A percentile compares a stretch with the other conserved stretches of the same genome.
Evolutionary conservation across 2,888 invertebrate genomes (phyloP).

Genomic region (Perithous albicinctus): DNA sequence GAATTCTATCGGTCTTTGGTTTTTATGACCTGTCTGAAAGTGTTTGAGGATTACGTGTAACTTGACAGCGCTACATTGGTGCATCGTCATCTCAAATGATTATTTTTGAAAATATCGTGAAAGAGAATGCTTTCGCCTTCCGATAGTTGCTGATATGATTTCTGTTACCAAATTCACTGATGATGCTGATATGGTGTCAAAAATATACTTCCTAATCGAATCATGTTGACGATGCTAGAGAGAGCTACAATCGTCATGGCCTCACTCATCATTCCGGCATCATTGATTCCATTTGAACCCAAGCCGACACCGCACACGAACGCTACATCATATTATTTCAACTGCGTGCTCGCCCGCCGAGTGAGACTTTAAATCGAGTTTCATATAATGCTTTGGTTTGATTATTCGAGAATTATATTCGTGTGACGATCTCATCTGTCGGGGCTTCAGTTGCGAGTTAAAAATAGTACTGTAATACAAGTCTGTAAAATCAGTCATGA

Average conservation of each 20-base stretch:
- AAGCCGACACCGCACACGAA: slow-evolving; percentile 70
- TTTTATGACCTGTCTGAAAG: slow-evolving; percentile 18
- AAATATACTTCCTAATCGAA: slow-evolving; percentile 82
- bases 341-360: slow-evolving; percentile 42
- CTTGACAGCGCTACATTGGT: background rate
- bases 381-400: slow-evolving; percentile 35
- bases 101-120: background rate
- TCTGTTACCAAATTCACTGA: slow-evolving; percentile 44
- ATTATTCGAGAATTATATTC: slow-evolving; percentile 55
- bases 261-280: slow-evolving; percentile 79
- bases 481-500: too few species aligned
- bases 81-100: slow-evolving; percentile 20
- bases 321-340: slow-evolving; percentile 59
- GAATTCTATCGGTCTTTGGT: slow-evolving; percentile 32
- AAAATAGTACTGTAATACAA: background rate
- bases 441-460: background rate
- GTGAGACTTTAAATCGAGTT: slow-evolving; percentile 56
- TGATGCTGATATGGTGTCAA: slow-evolving; percentile 52
- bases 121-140: background rate
- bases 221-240: slow-evolving; percentile 74
- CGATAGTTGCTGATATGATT: background rate
- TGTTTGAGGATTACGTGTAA: slow-evolving; percentile 13
- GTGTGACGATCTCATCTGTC: background rate
- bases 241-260: slow-evolving; percentile 62
- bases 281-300: slow-evolving; percentile 81